These are phyloP conservation scores for Stramonita haemastoma DNA, from an alignment of 2,888 invertebrate species.

Conservation along the genomic window DNA sequence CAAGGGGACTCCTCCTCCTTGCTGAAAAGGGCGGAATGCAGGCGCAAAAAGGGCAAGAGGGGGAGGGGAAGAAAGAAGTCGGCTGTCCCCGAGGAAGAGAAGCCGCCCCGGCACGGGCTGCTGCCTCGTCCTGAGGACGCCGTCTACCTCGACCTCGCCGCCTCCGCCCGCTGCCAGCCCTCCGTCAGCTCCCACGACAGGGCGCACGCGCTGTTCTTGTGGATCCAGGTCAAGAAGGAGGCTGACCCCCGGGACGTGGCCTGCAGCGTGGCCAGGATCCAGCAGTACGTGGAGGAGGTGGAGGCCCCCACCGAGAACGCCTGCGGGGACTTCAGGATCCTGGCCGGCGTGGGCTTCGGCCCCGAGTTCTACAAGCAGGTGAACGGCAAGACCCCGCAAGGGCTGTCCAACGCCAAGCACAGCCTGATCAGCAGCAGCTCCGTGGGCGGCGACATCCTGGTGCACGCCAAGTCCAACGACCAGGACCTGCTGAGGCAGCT, in stretches of 20 bases:
- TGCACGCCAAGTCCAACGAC: constrained; percentile 50
- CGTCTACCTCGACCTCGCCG: constrained; percentile 10
- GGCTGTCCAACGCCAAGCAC: constrained; percentile 41
- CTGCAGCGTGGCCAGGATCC: not conserved
- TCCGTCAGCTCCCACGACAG: constrained; percentile 13
- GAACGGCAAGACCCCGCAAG: constrained; percentile 40
- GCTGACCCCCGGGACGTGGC: constrained; percentile 15
- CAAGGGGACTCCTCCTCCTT: not conserved
- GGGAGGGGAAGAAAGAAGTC: not conserved
- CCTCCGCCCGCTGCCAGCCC: constrained; percentile 22
- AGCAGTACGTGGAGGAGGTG: constrained; percentile 12
- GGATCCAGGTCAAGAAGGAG: constrained; percentile 31
- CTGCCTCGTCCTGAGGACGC: not conserved
- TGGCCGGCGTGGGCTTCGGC: constrained; percentile 50
- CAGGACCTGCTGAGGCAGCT: constrained; percentile 44
- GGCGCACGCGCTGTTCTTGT: constrained; percentile 36
- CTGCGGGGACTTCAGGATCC: constrained; percentile 9
- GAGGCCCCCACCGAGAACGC: not conserved
- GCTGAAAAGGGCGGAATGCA: not conserved
- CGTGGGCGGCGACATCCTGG: constrained; percentile 47
- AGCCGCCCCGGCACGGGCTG: not conserved
- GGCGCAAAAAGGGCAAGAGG: not conserved
- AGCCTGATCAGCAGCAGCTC: not conserved
- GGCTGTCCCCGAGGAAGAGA: not conserved
- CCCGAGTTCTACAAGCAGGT: constrained; percentile 45